Evolutionary conservation across 1,140 invertebrate species (phyloP), one percentile per base, ranked within the genome.

Genomic region (Chironomus tepperi): DNA sequence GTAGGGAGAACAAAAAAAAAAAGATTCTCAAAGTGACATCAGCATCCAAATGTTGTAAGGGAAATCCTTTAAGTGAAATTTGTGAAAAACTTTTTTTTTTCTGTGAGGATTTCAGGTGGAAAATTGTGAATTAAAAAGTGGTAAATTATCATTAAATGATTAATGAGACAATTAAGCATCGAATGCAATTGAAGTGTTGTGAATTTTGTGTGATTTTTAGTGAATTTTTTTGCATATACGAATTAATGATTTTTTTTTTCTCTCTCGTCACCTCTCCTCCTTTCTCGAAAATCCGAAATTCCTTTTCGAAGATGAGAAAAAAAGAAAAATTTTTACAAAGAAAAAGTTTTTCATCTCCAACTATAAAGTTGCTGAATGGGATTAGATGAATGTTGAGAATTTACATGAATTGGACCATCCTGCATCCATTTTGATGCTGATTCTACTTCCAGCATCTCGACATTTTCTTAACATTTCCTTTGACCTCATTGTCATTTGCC

Each of bases 41-140:
- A 70, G 65, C 65, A 70, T 16, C 47, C 65, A 70, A 70, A 70
- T 70, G 65, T 70, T 70, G 65, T 70, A 70, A 70, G 65, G 65
- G 65, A 70, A 70, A 70, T 70, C 65, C 65, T 70, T 70, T 18
- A 70, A 70, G 65, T 70, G 65, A 21, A 70, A 70, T 57, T n/a
- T n/a, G n/a, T 21, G 65, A 21, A 18, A 70, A 70, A 70, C 19
- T 3, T 70, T 70, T 70, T 70, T 70, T 70, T 70, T 21, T 70
- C 19, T 70, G 65, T 70, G 65, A 18, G 19, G 47, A 19, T 70
- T 70, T 70, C 65, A 8, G 18, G 65, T 70, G 65, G 65, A 70
- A 18, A n/a, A 18, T 70, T 70, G 65, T 70, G 65, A 70, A 70
- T 70, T 70, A 70, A 70, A 19, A 19, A 70, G 65, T 70, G 65